Evolutionary conservation across 1,140 invertebrate species (phyloP), one percentile per base, ranked within the genome.

Genomic region (Bacillus rossius): DNA sequence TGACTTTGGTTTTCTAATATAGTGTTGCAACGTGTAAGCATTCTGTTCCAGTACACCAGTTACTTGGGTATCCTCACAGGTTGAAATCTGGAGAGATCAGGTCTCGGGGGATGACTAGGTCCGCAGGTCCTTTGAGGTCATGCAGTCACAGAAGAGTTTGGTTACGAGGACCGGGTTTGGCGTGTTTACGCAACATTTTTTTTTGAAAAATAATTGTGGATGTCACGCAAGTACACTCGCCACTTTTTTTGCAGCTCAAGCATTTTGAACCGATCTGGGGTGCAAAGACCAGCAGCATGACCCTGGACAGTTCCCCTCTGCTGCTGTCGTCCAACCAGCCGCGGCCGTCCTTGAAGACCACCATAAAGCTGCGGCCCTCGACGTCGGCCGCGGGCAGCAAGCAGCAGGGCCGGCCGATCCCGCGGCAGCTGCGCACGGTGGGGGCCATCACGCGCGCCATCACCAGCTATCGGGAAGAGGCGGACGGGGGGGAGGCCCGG

Each of bases 191-290:
- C n/a, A n/a, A n/a, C n/a, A n/a, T n/a, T n/a, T n/a, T n/a, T n/a
- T n/a, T n/a, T n/a, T n/a, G n/a, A n/a, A n/a, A n/a, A n/a, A n/a
- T n/a, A n/a, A n/a, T n/a, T n/a, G n/a, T n/a, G n/a, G n/a, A n/a
- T n/a, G n/a, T n/a, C n/a, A n/a, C n/a, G n/a, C n/a, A n/a, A n/a
- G n/a, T n/a, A n/a, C n/a, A n/a, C n/a, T n/a, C n/a, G n/a, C n/a
- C n/a, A n/a, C n/a, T n/a, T n/a, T n/a, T n/a, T n/a, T 66, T 70
- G 61, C 64, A 83, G 81, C 76, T 94, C 57, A 95, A 96, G 75
- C 91, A 97, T 76, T 96, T 96, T 77, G 94, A 97, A 75, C 92
- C 93, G 23, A 89, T 94, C 63, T 97, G 94, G 94, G 94, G 94
- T 56, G 87, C 94, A 29, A 58, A 40, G 52, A 34, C 49, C 34